phyloP scores from a whole-genome alignment of 2,797 vertebrate genomes.

The Bovichtus diacanthus region DNA sequence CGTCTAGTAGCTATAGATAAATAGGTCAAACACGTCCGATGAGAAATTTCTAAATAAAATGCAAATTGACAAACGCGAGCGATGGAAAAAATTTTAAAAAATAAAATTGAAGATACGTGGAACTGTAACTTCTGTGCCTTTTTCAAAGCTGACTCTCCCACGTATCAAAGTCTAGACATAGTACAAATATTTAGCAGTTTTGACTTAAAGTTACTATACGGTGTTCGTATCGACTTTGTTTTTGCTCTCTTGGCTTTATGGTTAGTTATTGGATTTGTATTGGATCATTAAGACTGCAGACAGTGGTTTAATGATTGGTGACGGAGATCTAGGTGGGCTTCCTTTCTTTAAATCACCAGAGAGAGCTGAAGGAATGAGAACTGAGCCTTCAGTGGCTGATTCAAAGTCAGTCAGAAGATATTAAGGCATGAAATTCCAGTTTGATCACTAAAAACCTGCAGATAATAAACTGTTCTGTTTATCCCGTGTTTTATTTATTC shows the following conservation, averaged over 20 bases:
- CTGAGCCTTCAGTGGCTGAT: not conserved
- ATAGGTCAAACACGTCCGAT: not conserved
- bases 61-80: rapidly evolving
- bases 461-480: not conserved
- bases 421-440: not conserved
- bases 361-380: no score
- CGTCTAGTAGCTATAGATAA: not conserved
- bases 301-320: not conserved
- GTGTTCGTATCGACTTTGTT: not conserved
- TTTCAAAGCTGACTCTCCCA: not conserved
- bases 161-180: not conserved
- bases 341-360: not conserved
- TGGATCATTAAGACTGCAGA: no score
- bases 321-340: not conserved
- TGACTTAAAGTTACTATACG: not conserved
- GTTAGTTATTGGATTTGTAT: no score
- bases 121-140: not conserved
- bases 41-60: conserved; percentile 16
- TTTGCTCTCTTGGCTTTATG: not conserved
- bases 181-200: no score
- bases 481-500: not conserved
- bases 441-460: not conserved
- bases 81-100: not conserved
- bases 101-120: not conserved
- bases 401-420: not conserved